Evolutionary conservation across 2,113 vertebrate genomes (phyloP), one percentile per base, ranked within the genome.

Genomic region (Scomber scombrus): DNA sequence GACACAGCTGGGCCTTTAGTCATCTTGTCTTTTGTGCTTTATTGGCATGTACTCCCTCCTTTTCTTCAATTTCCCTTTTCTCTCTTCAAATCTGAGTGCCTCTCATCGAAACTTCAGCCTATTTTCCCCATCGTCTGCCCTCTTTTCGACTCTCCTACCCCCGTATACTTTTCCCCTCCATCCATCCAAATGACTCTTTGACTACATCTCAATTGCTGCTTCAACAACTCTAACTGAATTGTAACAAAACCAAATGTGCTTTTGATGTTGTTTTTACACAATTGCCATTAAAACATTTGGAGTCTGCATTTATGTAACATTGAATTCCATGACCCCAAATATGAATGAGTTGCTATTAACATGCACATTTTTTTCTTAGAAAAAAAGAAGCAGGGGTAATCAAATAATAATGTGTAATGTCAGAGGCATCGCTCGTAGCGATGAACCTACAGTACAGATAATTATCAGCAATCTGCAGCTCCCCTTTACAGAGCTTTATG

Each of bases 1-100:
- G 77, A 50, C 72, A 58, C 89, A 90, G 85, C 83, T 91, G 85
- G 80, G 63, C 47, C 74, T 43, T 75, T 68, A 45, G 76, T 80
- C 64, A 19, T 47, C 23, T 74, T 58, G 26, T 23, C 34, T 77
- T 77, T 69, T 2, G 16, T n/a, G 40, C 52, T 69, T 54, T 26
- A 63, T 81, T 19, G 1, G 63, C 57, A 77, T 61, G 23, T 16
- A 5, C 63, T 63, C 26, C 18, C 29, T 54, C 45, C 15, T 46
- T 57, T 54, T 47, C 54, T 62, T 75, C 5, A 56, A 19, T 56
- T 70, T 57, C 40, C 51, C 0, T 52, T 78, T 67, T 47, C 57
- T 50, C 49, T 23, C 34, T 80, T 66, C 71, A 45, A 84, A 51
- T 75, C 11, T 0, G 0, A 65, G 45, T 11, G 58, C 12, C 4